Conservation (phyloP, 2,888 invertebrate species). For the Linyphia triangularis region DNA sequence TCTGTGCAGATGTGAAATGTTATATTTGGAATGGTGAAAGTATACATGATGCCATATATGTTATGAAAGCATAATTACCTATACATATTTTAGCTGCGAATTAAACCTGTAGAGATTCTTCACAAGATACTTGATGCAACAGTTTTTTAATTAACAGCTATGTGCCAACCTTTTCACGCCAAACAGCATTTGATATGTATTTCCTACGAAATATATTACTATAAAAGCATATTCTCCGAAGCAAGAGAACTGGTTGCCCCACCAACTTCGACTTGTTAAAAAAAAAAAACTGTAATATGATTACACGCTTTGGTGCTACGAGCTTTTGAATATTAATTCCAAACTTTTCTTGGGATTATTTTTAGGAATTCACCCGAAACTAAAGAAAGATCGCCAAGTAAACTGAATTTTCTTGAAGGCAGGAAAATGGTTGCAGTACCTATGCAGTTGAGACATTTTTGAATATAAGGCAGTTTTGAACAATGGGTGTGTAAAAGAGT, state of each 20-base stretch:
- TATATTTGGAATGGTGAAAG: neutral
- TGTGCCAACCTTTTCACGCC: conserved; percentile 63
- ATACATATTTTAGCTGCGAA: conserved; percentile 31
- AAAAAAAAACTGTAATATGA: conserved; percentile 56
- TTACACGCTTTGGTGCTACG: conserved; percentile 71
- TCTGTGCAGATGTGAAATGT: neutral
- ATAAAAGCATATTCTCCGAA: conserved; percentile 31
- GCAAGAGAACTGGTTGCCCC: conserved; percentile 24
- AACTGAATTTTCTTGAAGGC: conserved; percentile 10
- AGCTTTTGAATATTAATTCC: conserved; percentile 63
- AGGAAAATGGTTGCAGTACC: neutral
- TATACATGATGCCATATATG: neutral
- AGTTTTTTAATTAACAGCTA: conserved; percentile 44
- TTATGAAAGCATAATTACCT: neutral
- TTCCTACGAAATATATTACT: conserved; percentile 19
- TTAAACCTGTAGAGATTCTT: neutral
- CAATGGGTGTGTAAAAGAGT: neutral
- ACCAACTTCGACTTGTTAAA: conserved; percentile 49
- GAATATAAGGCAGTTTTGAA: neutral
- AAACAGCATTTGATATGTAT: conserved; percentile 63
- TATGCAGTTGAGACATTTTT: neutral
- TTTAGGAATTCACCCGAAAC: conserved; percentile 24
- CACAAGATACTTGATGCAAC: neutral
- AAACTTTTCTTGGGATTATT: conserved; percentile 64
- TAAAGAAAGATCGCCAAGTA: neutral